A percentile compares a stretch with the other conserved stretches of the same genome.
Conservation (phyloP, 2,113 vertebrate species). For the Falco punctatus region DNA sequence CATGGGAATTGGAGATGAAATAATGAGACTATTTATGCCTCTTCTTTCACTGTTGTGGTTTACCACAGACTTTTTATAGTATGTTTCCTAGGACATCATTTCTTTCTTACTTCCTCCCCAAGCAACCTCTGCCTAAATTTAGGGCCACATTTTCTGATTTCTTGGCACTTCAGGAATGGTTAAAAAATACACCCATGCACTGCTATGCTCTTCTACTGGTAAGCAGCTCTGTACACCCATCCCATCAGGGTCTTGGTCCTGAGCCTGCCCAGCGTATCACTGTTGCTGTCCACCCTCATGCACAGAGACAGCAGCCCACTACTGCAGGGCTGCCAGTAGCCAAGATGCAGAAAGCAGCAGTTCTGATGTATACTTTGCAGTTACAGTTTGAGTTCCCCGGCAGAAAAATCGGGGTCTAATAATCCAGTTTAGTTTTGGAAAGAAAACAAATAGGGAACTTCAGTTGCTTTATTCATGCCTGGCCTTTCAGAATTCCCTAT, state of each 20-base stretch:
- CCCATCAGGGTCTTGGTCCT: neutral
- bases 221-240: neutral
- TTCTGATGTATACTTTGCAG: neutral
- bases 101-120: neutral
- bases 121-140: neutral
- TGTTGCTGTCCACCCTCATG: neutral
- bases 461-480: neutral
- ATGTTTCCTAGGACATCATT: neutral
- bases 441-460: neutral
- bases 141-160: neutral
- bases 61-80: neutral
- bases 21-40: neutral
- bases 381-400: neutral
- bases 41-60: neutral
- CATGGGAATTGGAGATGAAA: neutral
- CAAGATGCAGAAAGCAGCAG: neutral
- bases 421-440: neutral
- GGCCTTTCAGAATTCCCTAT: neutral
- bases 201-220: neutral
- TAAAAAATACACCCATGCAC: neutral
- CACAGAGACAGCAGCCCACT: neutral
- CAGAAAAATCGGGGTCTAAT: neutral
- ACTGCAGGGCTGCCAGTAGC: neutral
- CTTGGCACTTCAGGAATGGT: neutral
- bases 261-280: neutral